phyloP scores from a whole-genome alignment of 2,113 vertebrate species.

The Dipodomys spectabilis region DNA sequence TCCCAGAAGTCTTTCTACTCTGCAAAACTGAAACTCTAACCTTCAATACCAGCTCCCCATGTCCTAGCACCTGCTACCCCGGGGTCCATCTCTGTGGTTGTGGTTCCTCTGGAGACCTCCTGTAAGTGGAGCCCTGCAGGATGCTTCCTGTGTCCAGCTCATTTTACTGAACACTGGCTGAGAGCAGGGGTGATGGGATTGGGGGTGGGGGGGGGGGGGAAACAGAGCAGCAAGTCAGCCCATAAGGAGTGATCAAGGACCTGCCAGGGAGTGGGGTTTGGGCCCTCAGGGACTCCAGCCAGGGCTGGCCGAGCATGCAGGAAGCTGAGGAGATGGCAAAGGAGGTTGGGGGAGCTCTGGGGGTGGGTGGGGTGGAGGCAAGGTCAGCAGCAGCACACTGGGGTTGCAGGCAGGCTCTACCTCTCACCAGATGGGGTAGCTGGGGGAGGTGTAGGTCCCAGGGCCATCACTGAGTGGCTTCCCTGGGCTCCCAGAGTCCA shows the following conservation, averaged over 20 bases:
- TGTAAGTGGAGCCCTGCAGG: neutral
- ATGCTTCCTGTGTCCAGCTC: neutral
- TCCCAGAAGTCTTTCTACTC: neutral
- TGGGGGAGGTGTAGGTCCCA: neutral
- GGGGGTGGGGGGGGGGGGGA: neutral
- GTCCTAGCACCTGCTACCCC: too few species aligned
- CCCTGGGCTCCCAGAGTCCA: neutral
- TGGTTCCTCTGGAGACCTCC: neutral
- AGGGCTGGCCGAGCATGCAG: too few species aligned
- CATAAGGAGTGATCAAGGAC: too few species aligned
- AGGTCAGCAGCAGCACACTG: too few species aligned
- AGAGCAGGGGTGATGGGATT: neutral
- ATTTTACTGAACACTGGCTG: neutral
- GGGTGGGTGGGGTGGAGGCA: too few species aligned
- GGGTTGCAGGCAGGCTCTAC: too few species aligned
- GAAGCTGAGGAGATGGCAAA: too few species aligned
- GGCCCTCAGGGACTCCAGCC: too few species aligned
- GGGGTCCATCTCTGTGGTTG: neutral
- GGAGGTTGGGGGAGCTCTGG: too few species aligned
- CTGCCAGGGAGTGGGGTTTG: too few species aligned
- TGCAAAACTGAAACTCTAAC: neutral
- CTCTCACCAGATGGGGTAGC: too few species aligned
- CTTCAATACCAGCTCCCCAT: neutral
- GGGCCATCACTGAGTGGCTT: too few species aligned
- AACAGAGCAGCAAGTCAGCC: neutral